Percentiles rank a stretch among this genome's conserved stretches.
These are phyloP conservation scores for Aeoliscus strigatus DNA, from an alignment of 2,797 vertebrate genomes.

Conservation along the genomic window DNA sequence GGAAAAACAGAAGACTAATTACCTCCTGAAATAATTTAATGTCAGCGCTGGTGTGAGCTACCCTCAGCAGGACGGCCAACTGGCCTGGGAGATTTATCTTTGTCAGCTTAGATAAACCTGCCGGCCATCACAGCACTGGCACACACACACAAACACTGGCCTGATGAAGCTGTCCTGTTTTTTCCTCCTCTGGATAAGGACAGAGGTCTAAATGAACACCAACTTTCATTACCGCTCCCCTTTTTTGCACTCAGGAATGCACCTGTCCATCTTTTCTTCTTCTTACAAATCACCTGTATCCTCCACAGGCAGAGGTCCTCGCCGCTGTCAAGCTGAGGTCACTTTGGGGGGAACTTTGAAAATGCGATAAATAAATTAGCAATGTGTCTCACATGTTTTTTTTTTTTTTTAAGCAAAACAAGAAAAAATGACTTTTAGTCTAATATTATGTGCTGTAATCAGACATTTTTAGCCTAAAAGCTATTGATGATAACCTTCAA, in stretches of 20 bases:
- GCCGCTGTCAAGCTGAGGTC: conserved; percentile 22
- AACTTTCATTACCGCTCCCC: conserved; percentile 56
- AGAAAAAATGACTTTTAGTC: too few relatives aligned
- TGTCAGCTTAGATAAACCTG: conserved; percentile 85
- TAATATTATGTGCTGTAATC: too few relatives aligned
- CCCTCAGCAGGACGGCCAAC: conserved; percentile 80
- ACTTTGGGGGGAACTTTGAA: conserved; percentile 25
- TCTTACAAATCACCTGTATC: conserved; percentile 49
- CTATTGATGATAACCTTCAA: too few relatives aligned
- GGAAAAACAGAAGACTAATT: conserved; percentile 76
- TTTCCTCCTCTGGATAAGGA: conserved; percentile 40
- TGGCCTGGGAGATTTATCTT: conserved; percentile 87
- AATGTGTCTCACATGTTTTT: conserved; percentile 1
- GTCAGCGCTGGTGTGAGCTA: conserved; percentile 76
- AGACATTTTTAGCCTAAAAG: too few relatives aligned
- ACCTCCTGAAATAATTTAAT: conserved; percentile 74
- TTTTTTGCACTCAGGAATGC: conserved; percentile 47
- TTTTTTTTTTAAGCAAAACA: too few relatives aligned
- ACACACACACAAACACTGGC: conserved; percentile 65
- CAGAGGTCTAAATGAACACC: conserved; percentile 58
- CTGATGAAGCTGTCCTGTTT: conserved; percentile 63
- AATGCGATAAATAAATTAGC: conserved; percentile 16
- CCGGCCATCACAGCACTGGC: conserved; percentile 80
- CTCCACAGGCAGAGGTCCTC: conserved; percentile 21
- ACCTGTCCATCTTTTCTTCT: conserved; percentile 47